Percentiles rank a stretch among this genome's conserved stretches.
These are phyloP conservation scores for Drosophila vallismaia DNA, from an alignment of 2,888 invertebrate species.

Conservation along the genomic window DNA sequence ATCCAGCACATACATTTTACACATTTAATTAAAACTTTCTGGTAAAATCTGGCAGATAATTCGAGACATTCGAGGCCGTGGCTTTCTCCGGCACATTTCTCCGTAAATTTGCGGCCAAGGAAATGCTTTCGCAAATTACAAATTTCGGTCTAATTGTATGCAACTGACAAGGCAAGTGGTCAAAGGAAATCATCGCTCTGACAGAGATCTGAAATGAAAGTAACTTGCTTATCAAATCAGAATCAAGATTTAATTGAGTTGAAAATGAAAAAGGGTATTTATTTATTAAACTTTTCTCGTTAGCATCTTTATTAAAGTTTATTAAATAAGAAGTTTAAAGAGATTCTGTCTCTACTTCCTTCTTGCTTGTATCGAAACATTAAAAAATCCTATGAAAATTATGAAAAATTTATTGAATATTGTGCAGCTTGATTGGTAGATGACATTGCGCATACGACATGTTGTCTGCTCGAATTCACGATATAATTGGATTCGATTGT, in stretches of 20 bases:
- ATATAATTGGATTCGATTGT: conserved; percentile 71
- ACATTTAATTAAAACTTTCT: neutral
- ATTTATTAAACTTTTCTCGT: no score
- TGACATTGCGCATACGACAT: conserved; percentile 24
- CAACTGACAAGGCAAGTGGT: conserved; percentile 2
- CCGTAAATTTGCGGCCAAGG: neutral
- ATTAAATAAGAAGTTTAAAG: no score
- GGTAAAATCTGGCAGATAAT: neutral
- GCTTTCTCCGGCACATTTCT: neutral
- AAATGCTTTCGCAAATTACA: neutral
- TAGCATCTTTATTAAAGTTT: no score
- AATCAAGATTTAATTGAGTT: neutral
- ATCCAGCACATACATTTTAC: neutral
- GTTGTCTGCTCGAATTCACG: conserved; percentile 42
- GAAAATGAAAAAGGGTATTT: neutral
- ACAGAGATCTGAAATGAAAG: neutral
- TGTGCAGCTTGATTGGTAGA: no score
- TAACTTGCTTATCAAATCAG: neutral
- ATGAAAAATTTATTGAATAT: conserved; percentile 3
- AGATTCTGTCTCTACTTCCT: no score
- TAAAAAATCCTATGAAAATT: no score
- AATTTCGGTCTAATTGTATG: neutral
- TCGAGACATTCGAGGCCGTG: neutral
- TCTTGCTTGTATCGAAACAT: no score
- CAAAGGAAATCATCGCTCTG: neutral